phyloP scores from a whole-genome alignment of 2,797 vertebrate genomes.

The Craterocephalus amniculus region DNA sequence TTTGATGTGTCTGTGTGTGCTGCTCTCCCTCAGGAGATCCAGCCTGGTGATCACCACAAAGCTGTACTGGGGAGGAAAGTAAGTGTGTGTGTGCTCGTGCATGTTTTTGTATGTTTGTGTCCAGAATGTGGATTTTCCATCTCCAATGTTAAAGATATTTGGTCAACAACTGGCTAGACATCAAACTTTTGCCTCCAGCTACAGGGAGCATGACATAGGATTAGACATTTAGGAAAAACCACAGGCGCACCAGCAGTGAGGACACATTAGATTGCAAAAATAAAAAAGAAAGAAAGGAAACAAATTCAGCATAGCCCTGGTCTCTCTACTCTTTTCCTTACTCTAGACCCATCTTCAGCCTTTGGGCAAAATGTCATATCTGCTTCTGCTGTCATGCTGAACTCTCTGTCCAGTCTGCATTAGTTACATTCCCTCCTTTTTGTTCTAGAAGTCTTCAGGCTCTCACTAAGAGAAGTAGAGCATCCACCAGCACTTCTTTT shows the following conservation, averaged over 20 bases:
- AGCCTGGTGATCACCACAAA: conserved; percentile 98
- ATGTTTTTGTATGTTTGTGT: conserved; percentile 16
- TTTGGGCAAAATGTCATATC: conserved; percentile 37
- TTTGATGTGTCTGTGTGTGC: conserved; percentile 46
- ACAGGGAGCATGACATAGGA: conserved; percentile 33
- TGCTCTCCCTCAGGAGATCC: conserved; percentile 88
- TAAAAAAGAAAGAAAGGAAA: not conserved
- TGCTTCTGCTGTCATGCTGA: conserved; percentile 44
- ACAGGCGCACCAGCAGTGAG: conserved; percentile 14
- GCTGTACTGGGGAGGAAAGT: conserved; percentile 99
- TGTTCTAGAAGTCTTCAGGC: conserved; percentile 34
- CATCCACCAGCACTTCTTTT: conserved; percentile 18
- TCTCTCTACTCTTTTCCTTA: conserved; percentile 24
- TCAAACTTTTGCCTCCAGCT: conserved; percentile 28
- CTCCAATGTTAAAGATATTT: conserved; percentile 30
- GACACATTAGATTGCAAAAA: conserved; percentile 17
- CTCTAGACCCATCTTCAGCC: conserved; percentile 23
- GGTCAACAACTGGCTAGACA: conserved; percentile 15
- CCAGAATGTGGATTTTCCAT: conserved; percentile 16
- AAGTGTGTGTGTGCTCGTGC: conserved; percentile 73
- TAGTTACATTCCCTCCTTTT: conserved; percentile 31
- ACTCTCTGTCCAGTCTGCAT: conserved; percentile 48
- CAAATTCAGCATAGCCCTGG: not conserved
- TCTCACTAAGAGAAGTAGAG: conserved; percentile 4
- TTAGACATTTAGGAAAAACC: conserved; percentile 33